phyloP scores from a whole-genome alignment of 2,797 vertebrate genomes.

The Clarias pachynema region DNA sequence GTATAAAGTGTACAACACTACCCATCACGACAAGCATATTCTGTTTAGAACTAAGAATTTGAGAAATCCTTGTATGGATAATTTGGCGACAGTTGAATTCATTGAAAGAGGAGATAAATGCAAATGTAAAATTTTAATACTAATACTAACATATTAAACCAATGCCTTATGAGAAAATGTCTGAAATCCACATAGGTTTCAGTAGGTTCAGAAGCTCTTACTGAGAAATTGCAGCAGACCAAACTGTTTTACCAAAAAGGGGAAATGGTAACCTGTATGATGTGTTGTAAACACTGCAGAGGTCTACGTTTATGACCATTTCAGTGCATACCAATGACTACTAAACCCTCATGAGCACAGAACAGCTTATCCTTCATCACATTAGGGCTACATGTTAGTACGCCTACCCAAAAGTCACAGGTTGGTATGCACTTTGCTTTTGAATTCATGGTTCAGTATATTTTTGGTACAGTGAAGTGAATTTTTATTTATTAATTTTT shows the following conservation, averaged over 20 bases:
- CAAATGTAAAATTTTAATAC: background rate
- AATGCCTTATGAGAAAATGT: background rate
- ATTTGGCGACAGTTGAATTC: background rate
- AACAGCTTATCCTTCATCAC: background rate
- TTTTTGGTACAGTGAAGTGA: no score
- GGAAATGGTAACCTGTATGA: background rate
- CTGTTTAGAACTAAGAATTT: background rate
- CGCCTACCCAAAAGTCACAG: no score
- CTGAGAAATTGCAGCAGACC: background rate
- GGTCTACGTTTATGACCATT: background rate
- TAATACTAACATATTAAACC: background rate
- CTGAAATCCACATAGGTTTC: background rate
- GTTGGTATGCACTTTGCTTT: no score
- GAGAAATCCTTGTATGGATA: no score
- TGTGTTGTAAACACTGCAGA: background rate
- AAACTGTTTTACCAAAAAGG: background rate
- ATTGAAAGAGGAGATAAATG: background rate
- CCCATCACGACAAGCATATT: background rate
- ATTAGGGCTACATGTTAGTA: background rate
- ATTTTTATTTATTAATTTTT: no score
- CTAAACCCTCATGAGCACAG: background rate
- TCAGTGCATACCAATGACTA: background rate
- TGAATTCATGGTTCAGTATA: no score
- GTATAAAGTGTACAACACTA: no score
- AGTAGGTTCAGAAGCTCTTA: background rate